These are phyloP conservation scores for Mungos mungo DNA, from an alignment of 2,113 vertebrate genomes.

Conservation along the genomic window DNA sequence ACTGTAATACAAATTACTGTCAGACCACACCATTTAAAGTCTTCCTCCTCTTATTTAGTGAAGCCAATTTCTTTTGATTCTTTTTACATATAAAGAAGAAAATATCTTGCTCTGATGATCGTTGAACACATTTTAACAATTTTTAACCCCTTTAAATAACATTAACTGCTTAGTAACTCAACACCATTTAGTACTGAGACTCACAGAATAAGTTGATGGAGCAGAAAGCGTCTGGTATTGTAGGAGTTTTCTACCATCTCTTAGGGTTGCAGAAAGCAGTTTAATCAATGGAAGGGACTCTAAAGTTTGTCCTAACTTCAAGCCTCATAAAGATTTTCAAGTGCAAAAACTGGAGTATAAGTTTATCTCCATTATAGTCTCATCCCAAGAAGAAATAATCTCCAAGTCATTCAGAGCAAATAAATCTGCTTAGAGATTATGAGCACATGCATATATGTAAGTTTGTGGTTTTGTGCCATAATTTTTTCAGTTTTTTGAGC, in stretches of 20 bases:
- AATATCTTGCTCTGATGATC: constrained; percentile 62
- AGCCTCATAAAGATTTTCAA: background rate
- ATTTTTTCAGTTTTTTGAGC: background rate
- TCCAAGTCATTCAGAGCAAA: background rate
- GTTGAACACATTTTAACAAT: constrained; percentile 53
- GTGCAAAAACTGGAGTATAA: background rate
- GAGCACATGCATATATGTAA: background rate
- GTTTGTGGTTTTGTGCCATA: background rate
- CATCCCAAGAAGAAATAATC: background rate
- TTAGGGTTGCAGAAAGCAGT: background rate
- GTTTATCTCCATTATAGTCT: background rate
- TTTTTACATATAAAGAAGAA: constrained; percentile 64
- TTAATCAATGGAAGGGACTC: background rate
- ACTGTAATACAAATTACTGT: constrained; percentile 80
- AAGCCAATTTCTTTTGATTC: constrained; percentile 58
- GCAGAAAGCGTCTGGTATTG: background rate
- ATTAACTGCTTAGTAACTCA: constrained; percentile 53
- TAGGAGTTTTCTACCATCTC: background rate
- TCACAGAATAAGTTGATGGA: background rate
- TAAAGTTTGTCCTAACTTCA: background rate
- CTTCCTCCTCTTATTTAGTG: constrained; percentile 69
- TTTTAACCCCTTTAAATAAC: constrained; percentile 62
- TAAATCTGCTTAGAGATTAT: background rate
- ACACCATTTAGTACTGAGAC: background rate
- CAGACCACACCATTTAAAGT: constrained; percentile 74